Base-by-base conservation (phyloP, 2,888 invertebrate genomes). In the Nephrotoma flavescens region DNA sequence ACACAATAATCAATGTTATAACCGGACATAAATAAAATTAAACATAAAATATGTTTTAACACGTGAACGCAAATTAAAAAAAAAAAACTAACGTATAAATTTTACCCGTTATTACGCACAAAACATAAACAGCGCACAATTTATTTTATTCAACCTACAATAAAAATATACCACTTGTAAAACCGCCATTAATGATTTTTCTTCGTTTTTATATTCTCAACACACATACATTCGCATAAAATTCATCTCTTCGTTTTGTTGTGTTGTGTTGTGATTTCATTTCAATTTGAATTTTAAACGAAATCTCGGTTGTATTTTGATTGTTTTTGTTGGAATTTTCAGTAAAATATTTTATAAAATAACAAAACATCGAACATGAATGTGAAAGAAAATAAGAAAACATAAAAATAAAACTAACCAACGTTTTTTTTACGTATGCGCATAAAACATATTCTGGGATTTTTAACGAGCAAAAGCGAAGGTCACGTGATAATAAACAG, bases 401-500 rank as follows among this genome's bases (percentile, higher is more conserved):
- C 83, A 84, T 9, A 84, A 42, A 42, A 12, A 42, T 1, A 84
- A 12, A 41, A 47, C 11, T 12, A 47, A 47, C 11, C 47, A 83
- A 83, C 41, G 41, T 47, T 47, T 12, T 19, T 31, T 31, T 52
- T 11, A 71, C 71, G 71, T 71, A 71, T 71, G 71, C 71, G 71
- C 71, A 71, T 71, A 71, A n/a, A 71, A 71, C 31, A 31, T 42
- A 84, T 84, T 84, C 84, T 84, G 84, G 84, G 84, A 84, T 84
- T 84, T 84, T 84, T 84, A 84, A 84, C 84, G 84, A 84, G 84
- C 84, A 84, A 84, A 84, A 84, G 84, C 84, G 86, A 57, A 42
- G 86, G 86, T 86, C 86, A 86, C 86, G 86, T 86, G 86, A 86
- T 52, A 52, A 6, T 41, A 57, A 57, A 52, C 57, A 57, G 57